phyloP scores from a whole-genome alignment of 2,113 vertebrate genomes.

The Callionymus lyra region DNA sequence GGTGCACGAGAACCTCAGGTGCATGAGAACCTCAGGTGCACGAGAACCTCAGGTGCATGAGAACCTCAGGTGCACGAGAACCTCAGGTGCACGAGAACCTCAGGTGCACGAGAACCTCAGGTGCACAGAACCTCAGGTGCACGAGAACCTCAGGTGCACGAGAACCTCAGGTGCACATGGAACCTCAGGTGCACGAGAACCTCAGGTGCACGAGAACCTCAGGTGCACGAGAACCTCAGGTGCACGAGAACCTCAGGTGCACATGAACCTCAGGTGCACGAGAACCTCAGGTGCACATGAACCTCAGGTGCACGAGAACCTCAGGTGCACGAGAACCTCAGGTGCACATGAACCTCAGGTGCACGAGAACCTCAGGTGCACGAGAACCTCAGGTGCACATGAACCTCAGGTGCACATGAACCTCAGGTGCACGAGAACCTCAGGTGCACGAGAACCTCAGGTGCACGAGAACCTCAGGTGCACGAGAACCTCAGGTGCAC shows the following conservation, averaged over 20 bases:
- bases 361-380: constrained; percentile 3
- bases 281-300: background rate
- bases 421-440: background rate
- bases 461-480: constrained; percentile 1
- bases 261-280: too few relatives aligned
- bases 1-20: constrained; percentile 3
- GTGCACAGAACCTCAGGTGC: too few relatives aligned
- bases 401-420: background rate
- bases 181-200: background rate
- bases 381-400: too few relatives aligned
- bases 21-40: background rate
- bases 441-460: too few relatives aligned
- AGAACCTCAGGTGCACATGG: background rate
- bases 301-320: background rate
- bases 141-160: constrained; percentile 6
- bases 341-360: too few relatives aligned
- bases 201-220: constrained; percentile 5
- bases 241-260: constrained; percentile 3
- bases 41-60: constrained; percentile 4
- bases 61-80: background rate
- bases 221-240: too few relatives aligned
- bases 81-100: background rate
- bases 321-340: constrained; percentile 4
- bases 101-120: constrained; percentile 4
- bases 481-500: background rate